A percentile compares a stretch with the other conserved stretches of the same genome.
Conservation (phyloP, 2,113 vertebrate species). For the Bos javanicus region DNA sequence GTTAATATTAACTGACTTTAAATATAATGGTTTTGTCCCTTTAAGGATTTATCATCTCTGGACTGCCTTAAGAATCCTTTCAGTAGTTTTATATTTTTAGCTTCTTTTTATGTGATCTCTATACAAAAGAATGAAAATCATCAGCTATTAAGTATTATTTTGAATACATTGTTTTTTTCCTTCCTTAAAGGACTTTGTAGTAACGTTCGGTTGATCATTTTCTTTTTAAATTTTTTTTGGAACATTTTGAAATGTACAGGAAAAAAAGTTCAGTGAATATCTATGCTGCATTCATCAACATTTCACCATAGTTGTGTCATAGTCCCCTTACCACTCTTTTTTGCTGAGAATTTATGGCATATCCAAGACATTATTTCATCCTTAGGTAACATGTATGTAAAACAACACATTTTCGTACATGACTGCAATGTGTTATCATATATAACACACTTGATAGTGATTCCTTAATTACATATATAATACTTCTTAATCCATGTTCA, state of each 20-base stretch:
- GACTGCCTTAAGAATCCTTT: not conserved
- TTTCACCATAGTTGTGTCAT: not conserved
- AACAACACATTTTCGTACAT: slow-evolving; percentile 6
- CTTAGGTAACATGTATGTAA: not conserved
- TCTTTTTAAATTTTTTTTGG: not conserved
- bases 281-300: not conserved
- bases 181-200: not conserved
- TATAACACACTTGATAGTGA: not conserved
- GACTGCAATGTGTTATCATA: not conserved
- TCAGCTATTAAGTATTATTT: not conserved
- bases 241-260: not conserved
- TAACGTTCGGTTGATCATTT: not conserved
- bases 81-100: not conserved
- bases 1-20: not conserved
- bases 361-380: slow-evolving; percentile 1
- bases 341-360: not conserved
- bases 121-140: slow-evolving; percentile 17
- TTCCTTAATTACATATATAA: not conserved
- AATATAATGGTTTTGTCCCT: not conserved
- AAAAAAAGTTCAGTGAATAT: not conserved
- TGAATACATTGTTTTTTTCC: not conserved
- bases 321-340: not conserved
- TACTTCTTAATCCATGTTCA: not conserved
- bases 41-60: not conserved
- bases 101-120: not conserved